phyloP scores from a whole-genome alignment of 2,113 vertebrate genomes.

The Cairina moschata region DNA sequence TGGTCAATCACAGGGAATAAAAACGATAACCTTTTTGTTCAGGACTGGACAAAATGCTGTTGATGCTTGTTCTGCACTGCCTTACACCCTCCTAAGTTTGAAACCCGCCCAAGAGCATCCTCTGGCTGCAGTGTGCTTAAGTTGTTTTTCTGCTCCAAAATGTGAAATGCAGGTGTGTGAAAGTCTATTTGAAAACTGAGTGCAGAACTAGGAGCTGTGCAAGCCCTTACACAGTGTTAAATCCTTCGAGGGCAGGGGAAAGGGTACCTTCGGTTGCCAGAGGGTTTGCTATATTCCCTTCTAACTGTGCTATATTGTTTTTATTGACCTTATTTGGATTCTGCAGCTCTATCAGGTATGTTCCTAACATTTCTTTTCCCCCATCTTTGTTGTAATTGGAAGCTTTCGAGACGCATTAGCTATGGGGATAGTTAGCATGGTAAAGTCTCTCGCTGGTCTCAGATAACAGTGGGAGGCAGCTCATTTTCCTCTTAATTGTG shows the following conservation, averaged over 20 bases:
- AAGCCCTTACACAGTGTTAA: neutral
- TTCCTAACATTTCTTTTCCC: neutral
- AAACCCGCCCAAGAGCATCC: neutral
- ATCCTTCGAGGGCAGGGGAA: neutral
- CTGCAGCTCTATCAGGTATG: neutral
- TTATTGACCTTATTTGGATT: neutral
- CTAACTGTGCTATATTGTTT: neutral
- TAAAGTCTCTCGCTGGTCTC: neutral
- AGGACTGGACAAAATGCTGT: neutral
- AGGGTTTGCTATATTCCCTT: neutral
- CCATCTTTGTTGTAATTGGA: neutral
- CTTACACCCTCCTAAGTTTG: neutral
- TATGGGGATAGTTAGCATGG: neutral
- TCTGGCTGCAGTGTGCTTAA: neutral
- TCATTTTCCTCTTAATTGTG: constrained; percentile 19
- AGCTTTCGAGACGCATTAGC: neutral
- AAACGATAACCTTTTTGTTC: neutral
- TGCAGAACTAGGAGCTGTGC: neutral
- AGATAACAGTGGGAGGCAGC: constrained; percentile 2
- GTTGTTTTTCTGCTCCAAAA: neutral
- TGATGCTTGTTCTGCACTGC: neutral
- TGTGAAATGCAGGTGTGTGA: neutral
- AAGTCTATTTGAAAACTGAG: neutral
- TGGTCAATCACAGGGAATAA: neutral
- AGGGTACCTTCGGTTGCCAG: neutral